Conservation (phyloP, 2,113 vertebrate species). For the Oceanites oceanicus region DNA sequence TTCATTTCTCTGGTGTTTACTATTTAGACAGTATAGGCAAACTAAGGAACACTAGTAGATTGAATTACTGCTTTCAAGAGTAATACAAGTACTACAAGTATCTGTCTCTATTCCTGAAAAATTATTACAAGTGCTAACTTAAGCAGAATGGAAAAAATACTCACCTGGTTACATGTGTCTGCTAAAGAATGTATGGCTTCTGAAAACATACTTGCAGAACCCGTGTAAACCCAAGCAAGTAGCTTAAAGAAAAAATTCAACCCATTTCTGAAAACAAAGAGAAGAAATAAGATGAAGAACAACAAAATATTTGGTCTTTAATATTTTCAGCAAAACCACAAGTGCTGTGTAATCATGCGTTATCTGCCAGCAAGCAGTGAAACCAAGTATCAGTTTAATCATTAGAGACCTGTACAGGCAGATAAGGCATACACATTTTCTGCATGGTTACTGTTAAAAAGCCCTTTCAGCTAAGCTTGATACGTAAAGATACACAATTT, state of each 20-base stretch:
- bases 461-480: neutral
- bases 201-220: constrained; percentile 98
- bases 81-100: neutral
- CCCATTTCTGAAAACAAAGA: constrained; percentile 85
- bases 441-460: neutral
- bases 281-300: neutral
- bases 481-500: neutral
- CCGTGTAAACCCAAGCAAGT: constrained; percentile 97
- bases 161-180: constrained; percentile 96
- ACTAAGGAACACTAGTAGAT: neutral
- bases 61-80: neutral
- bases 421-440: neutral
- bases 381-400: neutral
- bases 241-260: constrained; percentile 98
- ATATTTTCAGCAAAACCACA: neutral
- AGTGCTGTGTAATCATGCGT: neutral
- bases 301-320: neutral
- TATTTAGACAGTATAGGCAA: neutral
- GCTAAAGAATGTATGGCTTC: constrained; percentile 98
- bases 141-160: neutral
- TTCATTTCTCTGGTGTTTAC: neutral
- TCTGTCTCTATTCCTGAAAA: neutral
- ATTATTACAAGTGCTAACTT: neutral
- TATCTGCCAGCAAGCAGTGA: neutral
- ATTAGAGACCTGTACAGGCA: neutral